phyloP scores from a whole-genome alignment of 2,797 vertebrate genomes.

The Paratrypauchen microcephalus region DNA sequence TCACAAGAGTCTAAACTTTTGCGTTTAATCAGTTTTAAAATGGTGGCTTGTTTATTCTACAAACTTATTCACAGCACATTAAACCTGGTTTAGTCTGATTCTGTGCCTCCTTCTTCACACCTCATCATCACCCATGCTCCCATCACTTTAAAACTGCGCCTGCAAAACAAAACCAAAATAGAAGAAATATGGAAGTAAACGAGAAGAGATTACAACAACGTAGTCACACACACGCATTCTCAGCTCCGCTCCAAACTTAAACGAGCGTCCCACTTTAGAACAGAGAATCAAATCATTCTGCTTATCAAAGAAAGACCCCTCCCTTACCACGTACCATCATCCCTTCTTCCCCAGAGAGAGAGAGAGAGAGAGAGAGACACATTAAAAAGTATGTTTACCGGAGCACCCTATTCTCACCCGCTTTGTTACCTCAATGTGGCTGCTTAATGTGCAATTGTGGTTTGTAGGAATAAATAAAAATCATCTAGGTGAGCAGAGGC shows the following conservation, averaged over 20 bases:
- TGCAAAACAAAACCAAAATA: conserved; percentile 54
- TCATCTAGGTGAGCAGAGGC: conserved; percentile 45
- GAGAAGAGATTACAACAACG: conserved; percentile 73
- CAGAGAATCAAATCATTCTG: conserved; percentile 65
- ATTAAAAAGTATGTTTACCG: conserved; percentile 70
- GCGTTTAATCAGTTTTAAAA: conserved; percentile 23
- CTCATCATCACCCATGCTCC: conserved; percentile 61
- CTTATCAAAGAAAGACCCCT: conserved; percentile 67
- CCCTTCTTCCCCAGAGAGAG: conserved; percentile 68
- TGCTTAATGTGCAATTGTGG: conserved; percentile 59
- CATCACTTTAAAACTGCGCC: conserved; percentile 60
- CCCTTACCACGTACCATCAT: conserved; percentile 52
- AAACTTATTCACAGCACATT: conserved; percentile 63
- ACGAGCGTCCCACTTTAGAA: conserved; percentile 76
- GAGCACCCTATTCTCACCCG: conserved; percentile 54
- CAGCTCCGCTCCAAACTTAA: conserved; percentile 63
- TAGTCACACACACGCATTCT: conserved; percentile 56
- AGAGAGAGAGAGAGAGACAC: conserved; percentile 74
- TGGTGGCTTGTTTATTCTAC: conserved; percentile 37
- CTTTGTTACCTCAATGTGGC: conserved; percentile 62
- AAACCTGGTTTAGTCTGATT: conserved; percentile 53
- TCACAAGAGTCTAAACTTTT: no score
- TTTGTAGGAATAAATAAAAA: conserved; percentile 61
- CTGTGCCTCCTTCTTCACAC: conserved; percentile 56
- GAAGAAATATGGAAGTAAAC: conserved; percentile 55